phyloP scores from a whole-genome alignment of 2,113 vertebrate genomes.

The Fregetta grallaria region DNA sequence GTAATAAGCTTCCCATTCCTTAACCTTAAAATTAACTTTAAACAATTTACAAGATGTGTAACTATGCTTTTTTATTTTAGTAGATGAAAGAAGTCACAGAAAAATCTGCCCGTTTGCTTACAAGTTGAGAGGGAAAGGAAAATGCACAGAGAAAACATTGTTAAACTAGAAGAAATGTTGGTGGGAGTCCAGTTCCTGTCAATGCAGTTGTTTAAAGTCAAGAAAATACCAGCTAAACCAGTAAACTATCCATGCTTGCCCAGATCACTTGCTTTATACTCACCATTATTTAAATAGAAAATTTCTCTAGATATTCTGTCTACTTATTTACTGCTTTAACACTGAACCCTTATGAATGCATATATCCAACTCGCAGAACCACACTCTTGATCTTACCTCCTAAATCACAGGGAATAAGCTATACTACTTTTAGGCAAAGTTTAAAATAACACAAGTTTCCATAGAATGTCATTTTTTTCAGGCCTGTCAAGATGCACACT shows the following conservation, averaged over 20 bases:
- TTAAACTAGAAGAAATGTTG: background rate
- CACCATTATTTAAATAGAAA: background rate
- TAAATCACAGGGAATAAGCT: background rate
- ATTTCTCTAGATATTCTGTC: background rate
- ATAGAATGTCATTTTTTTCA: background rate
- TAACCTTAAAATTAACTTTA: background rate
- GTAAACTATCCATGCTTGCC: background rate
- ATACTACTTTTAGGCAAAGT: background rate
- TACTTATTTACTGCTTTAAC: background rate
- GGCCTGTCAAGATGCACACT: background rate
- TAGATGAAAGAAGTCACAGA: background rate
- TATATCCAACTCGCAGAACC: background rate
- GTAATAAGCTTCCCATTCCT: background rate
- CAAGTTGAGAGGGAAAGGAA: background rate
- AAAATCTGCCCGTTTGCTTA: background rate
- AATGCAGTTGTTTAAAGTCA: background rate
- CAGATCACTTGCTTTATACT: background rate
- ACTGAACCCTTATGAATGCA: background rate
- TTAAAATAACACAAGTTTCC: background rate
- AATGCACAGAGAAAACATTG: background rate
- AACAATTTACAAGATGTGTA: background rate
- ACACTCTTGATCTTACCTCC: background rate
- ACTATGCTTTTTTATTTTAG: background rate
- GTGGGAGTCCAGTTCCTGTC: background rate
- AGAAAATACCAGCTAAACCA: background rate